A percentile compares a stretch with the other conserved stretches of the same genome.
These are phyloP conservation scores for Acrocera orbiculus DNA, from an alignment of 2,888 invertebrate species.

Conservation along the genomic window DNA sequence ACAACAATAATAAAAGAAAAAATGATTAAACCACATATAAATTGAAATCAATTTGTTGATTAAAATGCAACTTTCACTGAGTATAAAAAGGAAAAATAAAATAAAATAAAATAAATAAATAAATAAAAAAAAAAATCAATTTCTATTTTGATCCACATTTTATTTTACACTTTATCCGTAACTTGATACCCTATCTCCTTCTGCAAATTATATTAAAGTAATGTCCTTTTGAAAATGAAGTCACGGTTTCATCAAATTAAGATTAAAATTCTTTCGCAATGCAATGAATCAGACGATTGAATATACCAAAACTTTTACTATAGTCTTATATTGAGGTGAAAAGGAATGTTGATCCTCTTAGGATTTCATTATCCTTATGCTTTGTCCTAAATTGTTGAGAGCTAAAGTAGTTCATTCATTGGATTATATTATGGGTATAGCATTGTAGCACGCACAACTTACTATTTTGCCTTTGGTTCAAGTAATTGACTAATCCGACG, in stretches of 20 bases:
- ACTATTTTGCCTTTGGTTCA: not conserved
- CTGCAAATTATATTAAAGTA: too few species aligned
- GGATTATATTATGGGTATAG: not conserved
- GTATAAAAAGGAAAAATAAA: too few species aligned
- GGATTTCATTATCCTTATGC: conserved; percentile 15
- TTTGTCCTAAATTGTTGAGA: conserved; percentile 5
- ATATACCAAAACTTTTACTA: not conserved
- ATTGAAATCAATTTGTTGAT: too few species aligned
- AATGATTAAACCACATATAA: too few species aligned
- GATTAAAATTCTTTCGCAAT: conserved; percentile 7
- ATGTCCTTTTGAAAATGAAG: not conserved
- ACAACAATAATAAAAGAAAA: too few species aligned
- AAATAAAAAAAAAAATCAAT: too few species aligned
- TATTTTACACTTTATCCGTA: too few species aligned
- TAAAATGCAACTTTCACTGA: too few species aligned
- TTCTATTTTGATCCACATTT: too few species aligned
- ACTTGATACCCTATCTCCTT: too few species aligned
- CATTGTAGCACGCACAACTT: too few species aligned
- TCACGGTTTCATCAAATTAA: conserved; percentile 8
- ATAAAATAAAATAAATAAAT: too few species aligned
- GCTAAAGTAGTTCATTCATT: conserved; percentile 4
- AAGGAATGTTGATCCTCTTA: conserved; percentile 16
- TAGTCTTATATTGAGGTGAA: not conserved
- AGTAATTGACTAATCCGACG: conserved; percentile 10
- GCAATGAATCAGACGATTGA: not conserved